Evolutionary conservation across 2,797 vertebrate genomes (phyloP), one percentile per base, ranked within the genome.

Genomic region (Psittacula echo): DNA sequence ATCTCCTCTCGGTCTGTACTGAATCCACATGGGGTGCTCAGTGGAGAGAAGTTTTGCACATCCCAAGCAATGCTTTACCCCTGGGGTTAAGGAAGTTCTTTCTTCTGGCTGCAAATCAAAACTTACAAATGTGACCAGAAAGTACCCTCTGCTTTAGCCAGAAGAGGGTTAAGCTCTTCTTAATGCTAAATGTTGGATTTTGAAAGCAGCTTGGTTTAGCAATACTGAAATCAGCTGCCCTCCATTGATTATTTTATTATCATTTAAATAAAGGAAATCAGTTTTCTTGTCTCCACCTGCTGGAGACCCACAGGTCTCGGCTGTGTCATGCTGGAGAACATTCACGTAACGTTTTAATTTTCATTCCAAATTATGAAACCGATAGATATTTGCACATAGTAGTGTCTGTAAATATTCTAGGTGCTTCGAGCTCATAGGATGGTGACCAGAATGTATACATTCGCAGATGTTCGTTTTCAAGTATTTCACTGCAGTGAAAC

Each of bases 261-360:
- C 64, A 32, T 78, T 32, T 51, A 45, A 64, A 39, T 54, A 13
- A 51, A 34, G 51, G 60, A 23, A 2, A 5, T 13, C 18, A 37
- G 53, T 14, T 73, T 62, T 91, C 92, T 65, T 89, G 76, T 87
- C 93, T 94, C 96, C 90, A 93, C 90, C 90, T 92, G 84, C 95
- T 95, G 94, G 95, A 79, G 48, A 79, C 56, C 19, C 5, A 13
- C 39, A 18, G 62, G 51, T 47, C 66, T 50, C 6, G 1, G 41
- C 66, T 64, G 26, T 39, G 34, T n/a, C 44, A 4, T 12, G 53
- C 32, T 27, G 7, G 29, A 62, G 58, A 91, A 68, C 34, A 61
- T 29, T 27, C 1, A 0, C 20, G 60, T 65, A 17, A 44, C 21
- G 4, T 48, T 50, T 66, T 45, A 15, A 41, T 16, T 61, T 24